Evolutionary conservation across 1,140 invertebrate species (phyloP).

Genomic region (Ceratina australensis): DNA sequence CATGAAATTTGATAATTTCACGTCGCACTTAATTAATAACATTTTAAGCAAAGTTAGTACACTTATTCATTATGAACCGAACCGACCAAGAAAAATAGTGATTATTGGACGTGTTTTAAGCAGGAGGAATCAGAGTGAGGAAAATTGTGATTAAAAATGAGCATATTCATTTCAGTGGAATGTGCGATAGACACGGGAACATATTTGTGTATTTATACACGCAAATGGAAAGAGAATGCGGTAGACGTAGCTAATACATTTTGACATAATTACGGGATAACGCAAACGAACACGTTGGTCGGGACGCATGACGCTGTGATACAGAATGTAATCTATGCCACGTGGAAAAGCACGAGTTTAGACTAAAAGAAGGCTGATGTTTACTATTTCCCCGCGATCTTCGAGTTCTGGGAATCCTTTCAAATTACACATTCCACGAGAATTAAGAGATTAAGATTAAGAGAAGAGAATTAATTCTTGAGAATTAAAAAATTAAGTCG

Average conservation of each 20-base stretch:
- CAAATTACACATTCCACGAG: not conserved
- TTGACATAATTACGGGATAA: slow-evolving; percentile 51
- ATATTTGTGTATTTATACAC: not conserved
- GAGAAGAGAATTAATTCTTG: too few species aligned
- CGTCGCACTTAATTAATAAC: not conserved
- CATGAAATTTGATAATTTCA: not conserved
- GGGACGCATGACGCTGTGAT: slow-evolving; percentile 4
- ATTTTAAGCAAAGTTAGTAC: not conserved
- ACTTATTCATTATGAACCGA: too few species aligned
- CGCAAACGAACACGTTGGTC: slow-evolving; percentile 6
- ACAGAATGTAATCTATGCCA: slow-evolving; percentile 48
- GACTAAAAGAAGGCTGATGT: not conserved
- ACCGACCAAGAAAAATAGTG: too few species aligned
- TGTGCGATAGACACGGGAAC: not conserved
- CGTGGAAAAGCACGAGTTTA: slow-evolving; percentile 30
- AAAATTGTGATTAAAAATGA: too few species aligned
- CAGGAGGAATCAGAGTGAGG: too few species aligned
- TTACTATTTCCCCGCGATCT: slow-evolving; percentile 33
- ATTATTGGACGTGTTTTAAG: too few species aligned
- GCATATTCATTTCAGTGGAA: too few species aligned
- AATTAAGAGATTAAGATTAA: too few species aligned
- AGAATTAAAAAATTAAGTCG: too few species aligned
- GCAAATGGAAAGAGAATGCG: not conserved
- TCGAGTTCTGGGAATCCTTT: not conserved
- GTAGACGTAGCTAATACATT: slow-evolving; percentile 29